Conservation (phyloP, 2,888 invertebrate genomes). For the Drepana falcataria region DNA sequence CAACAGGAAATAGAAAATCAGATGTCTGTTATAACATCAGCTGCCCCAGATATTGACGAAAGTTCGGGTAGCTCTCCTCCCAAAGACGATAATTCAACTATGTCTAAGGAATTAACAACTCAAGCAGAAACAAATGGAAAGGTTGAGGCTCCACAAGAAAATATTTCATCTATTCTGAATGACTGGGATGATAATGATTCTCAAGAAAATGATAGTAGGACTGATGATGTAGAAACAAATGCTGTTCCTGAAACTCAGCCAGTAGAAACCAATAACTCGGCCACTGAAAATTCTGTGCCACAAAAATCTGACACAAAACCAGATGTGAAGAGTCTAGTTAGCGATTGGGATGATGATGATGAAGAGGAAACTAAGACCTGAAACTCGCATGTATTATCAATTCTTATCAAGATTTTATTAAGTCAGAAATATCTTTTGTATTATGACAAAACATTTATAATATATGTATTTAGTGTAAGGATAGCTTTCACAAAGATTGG, state of each 20-base stretch:
- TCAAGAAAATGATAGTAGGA: constrained; percentile 40
- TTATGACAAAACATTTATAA: constrained; percentile 2
- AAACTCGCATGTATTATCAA: constrained; percentile 7
- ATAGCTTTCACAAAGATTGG: constrained; percentile 3
- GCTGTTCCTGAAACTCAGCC: constrained; percentile 10
- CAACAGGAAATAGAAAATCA: constrained; percentile 68
- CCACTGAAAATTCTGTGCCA: constrained; percentile 8
- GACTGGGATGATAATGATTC: constrained; percentile 76
- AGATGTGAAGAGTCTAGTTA: constrained; percentile 63
- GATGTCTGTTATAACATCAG: constrained; percentile 12
- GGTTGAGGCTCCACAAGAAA: constrained; percentile 33
- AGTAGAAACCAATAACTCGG: constrained; percentile 8
- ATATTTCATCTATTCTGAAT: constrained; percentile 64
- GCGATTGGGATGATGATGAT: constrained; percentile 75
- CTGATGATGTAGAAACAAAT: constrained; percentile 15
- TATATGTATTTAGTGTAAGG: background rate
- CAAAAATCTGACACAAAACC: constrained; percentile 25
- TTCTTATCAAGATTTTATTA: background rate
- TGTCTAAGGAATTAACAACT: constrained; percentile 11
- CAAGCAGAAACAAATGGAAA: constrained; percentile 14
- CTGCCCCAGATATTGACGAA: constrained; percentile 25
- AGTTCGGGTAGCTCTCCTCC: constrained; percentile 26
- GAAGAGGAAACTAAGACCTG: constrained; percentile 37
- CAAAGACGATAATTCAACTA: constrained; percentile 25
- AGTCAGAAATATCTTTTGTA: constrained; percentile 4